phyloP scores from a whole-genome alignment of 2,888 invertebrate species.

The Ametastegia equiseti region DNA sequence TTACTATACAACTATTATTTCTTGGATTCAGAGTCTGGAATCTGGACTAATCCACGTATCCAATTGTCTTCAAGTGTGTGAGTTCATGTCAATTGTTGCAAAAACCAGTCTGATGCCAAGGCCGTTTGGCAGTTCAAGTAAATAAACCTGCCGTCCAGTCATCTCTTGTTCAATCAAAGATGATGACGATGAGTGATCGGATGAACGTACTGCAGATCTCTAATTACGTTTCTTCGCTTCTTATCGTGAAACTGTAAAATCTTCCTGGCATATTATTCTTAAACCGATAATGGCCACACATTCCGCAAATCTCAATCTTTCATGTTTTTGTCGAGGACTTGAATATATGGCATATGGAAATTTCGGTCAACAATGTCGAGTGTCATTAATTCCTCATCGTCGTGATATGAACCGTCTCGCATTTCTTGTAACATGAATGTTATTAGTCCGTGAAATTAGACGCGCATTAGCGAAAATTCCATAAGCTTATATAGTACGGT shows the following conservation, averaged over 20 bases:
- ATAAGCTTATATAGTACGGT: not conserved
- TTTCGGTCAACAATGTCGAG: not conserved
- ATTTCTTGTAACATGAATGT: constrained; percentile 30
- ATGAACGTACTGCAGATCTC: no score
- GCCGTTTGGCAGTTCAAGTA: not conserved
- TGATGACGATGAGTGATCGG: not conserved
- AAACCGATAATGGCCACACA: no score
- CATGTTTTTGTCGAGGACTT: not conserved
- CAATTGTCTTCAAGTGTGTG: not conserved
- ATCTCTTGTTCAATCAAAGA: not conserved
- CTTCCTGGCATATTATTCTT: no score
- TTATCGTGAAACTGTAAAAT: no score
- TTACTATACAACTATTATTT: not conserved
- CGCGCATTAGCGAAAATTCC: constrained; percentile 8
- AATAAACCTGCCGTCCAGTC: not conserved
- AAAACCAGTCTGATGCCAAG: constrained; percentile 5
- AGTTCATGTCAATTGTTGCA: not conserved
- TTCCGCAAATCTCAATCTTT: no score
- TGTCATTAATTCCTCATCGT: not conserved
- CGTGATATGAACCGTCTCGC: constrained; percentile 2
- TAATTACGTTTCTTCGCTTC: no score
- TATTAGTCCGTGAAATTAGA: constrained; percentile 11
- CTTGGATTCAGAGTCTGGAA: not conserved
- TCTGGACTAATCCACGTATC: not conserved
- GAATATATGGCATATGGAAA: not conserved